These are phyloP conservation scores for Typhlichthys eigenmanni DNA, from an alignment of 2,797 vertebrate genomes.

Conservation along the genomic window DNA sequence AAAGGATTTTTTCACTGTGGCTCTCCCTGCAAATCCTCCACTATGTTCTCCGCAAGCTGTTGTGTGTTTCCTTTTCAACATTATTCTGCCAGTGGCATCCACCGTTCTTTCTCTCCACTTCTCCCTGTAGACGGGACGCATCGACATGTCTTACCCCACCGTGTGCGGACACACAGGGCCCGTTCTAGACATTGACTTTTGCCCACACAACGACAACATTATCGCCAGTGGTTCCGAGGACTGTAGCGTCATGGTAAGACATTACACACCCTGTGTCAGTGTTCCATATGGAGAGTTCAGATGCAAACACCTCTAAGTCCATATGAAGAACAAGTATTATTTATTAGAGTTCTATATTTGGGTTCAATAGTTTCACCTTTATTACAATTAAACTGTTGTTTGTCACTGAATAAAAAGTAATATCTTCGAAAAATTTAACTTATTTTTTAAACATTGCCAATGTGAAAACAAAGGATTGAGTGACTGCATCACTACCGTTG, in stretches of 20 bases:
- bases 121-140: constrained; percentile 81
- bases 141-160: constrained; percentile 86
- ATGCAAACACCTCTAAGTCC: no score
- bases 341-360: background rate
- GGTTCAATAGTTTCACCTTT: no score
- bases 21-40: no score
- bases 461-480: background rate
- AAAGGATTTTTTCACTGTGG: no score
- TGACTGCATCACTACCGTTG: no score
- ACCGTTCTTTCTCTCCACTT: constrained; percentile 8
- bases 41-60: no score
- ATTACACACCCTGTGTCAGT: no score
- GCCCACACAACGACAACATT: constrained; percentile 91
- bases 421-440: no score
- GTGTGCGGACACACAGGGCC: constrained; percentile 91
- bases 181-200: constrained; percentile 89
- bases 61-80: no score
- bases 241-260: constrained; percentile 87
- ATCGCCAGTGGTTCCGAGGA: constrained; percentile 92
- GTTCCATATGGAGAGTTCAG: no score
- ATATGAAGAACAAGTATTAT: background rate
- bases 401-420: no score
- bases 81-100: background rate
- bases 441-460: background rate
- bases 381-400: no score